phyloP scores from a whole-genome alignment of 2,888 invertebrate genomes.

The Folsomia candida region DNA sequence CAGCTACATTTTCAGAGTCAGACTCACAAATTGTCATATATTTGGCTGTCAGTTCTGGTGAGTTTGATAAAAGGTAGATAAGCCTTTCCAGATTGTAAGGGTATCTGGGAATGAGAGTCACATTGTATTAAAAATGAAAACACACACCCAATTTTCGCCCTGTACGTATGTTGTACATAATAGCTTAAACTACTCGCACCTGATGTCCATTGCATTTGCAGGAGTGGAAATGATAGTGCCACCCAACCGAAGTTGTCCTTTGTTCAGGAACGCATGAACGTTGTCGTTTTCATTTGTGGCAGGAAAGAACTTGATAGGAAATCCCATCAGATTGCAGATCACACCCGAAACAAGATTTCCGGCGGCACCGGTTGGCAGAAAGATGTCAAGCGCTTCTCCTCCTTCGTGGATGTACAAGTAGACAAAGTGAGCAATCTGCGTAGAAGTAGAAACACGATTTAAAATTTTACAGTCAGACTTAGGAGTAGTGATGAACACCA shows the following conservation, averaged over 20 bases:
- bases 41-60: constrained; percentile 49
- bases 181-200: too few relatives aligned
- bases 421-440: constrained; percentile 56
- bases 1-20: constrained; percentile 36
- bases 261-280: constrained; percentile 52
- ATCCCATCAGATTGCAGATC: constrained; percentile 55
- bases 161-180: too few relatives aligned
- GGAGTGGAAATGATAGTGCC: constrained; percentile 52
- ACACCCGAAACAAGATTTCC: constrained; percentile 57
- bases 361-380: constrained; percentile 57
- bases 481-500: neutral
- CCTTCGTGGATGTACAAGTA: constrained; percentile 55
- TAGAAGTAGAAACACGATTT: neutral
- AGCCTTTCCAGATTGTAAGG: constrained; percentile 57
- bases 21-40: constrained; percentile 50
- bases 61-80: constrained; percentile 53
- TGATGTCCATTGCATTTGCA: constrained; percentile 57
- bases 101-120: too few relatives aligned
- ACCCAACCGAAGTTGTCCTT: constrained; percentile 52
- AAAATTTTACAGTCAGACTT: neutral
- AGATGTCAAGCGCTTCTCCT: constrained; percentile 53
- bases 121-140: too few relatives aligned
- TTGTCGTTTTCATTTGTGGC: constrained; percentile 56
- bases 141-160: too few relatives aligned
- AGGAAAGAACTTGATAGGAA: constrained; percentile 55